phyloP scores from a whole-genome alignment of 2,797 vertebrate species.

The Xenentodon cancila region DNA sequence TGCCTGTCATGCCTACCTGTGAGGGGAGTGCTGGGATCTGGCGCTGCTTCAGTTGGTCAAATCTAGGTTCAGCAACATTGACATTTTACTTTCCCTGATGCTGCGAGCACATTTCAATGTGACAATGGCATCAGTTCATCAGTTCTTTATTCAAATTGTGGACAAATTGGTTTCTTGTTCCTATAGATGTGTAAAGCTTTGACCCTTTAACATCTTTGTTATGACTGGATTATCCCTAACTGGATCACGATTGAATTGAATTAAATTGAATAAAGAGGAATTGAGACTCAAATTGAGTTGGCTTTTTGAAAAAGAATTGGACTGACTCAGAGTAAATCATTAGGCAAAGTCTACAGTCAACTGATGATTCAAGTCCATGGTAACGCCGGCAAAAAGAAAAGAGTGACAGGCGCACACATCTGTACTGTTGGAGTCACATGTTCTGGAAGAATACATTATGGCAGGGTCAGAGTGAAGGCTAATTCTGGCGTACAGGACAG shows the following conservation, averaged over 20 bases:
- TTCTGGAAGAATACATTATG: constrained; percentile 22
- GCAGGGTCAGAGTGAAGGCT: constrained; percentile 41
- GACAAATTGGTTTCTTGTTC: not conserved
- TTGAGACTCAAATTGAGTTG: too few relatives aligned
- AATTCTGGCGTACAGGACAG: constrained; percentile 38
- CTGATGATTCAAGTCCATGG: constrained; percentile 3
- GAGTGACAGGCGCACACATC: not conserved
- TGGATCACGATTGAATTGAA: not conserved
- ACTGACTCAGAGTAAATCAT: too few relatives aligned
- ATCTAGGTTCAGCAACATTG: too few relatives aligned
- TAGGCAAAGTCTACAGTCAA: not conserved
- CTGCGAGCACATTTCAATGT: too few relatives aligned
- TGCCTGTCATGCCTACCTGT: not conserved
- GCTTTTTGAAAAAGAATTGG: too few relatives aligned
- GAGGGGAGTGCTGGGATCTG: not conserved
- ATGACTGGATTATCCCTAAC: not conserved
- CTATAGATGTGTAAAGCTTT: not conserved
- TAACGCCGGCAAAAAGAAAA: too few relatives aligned
- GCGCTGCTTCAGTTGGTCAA: too few relatives aligned
- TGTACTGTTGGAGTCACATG: constrained; percentile 11
- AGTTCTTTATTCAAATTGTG: too few relatives aligned
- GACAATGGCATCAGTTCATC: too few relatives aligned
- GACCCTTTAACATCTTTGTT: not conserved
- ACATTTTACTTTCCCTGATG: too few relatives aligned
- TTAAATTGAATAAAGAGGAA: too few relatives aligned